Conservation (phyloP, 2,797 vertebrate species). For the Chelonia mydas region DNA sequence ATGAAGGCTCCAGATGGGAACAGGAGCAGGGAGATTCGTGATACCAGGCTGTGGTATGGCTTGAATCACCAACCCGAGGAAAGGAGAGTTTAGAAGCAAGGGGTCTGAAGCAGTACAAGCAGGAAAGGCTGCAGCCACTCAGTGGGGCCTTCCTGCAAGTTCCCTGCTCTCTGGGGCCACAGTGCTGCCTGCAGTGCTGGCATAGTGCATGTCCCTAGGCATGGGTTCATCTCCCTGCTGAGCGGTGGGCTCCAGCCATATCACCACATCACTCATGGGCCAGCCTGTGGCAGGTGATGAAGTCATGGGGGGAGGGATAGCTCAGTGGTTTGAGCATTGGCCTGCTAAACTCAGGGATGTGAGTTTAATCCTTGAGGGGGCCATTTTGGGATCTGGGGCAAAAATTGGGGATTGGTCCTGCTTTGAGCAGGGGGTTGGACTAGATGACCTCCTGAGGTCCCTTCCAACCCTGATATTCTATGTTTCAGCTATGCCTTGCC, state of each 20-base stretch:
- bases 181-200: not conserved
- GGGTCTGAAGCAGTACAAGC: not conserved
- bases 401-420: too few relatives aligned
- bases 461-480: too few relatives aligned
- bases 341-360: too few relatives aligned
- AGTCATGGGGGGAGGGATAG: not conserved
- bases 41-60: not conserved
- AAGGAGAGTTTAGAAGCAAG: not conserved
- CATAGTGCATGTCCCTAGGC: not conserved
- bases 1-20: not conserved
- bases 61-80: not conserved
- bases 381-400: too few relatives aligned
- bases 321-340: too few relatives aligned
- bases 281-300: not conserved
- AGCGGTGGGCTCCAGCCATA: not conserved
- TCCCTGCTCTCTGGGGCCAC: not conserved
- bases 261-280: not conserved
- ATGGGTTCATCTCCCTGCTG: not conserved
- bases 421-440: too few relatives aligned
- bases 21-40: not conserved
- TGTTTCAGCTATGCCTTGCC: not conserved
- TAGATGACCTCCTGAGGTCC: too few relatives aligned
- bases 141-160: not conserved
- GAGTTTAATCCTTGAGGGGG: too few relatives aligned
- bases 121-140: not conserved